Evolutionary conservation across 2,797 vertebrate species (phyloP), one percentile per base, ranked within the genome.

Genomic region (Anomalospiza imberbis): DNA sequence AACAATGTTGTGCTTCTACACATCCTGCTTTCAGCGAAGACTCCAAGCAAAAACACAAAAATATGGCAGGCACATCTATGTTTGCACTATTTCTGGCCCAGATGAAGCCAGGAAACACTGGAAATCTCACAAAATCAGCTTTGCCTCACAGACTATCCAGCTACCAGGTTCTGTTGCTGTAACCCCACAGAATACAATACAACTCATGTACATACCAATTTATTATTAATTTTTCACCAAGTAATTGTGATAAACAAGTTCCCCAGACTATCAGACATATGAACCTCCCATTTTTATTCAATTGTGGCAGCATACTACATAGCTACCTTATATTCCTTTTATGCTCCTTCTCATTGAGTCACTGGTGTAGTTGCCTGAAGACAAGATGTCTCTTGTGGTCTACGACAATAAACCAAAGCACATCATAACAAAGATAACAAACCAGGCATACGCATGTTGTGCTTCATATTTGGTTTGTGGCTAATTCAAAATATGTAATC

Each of bases 1-100:
- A 97, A 94, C 91, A 84, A 86, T 92, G 82, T 44, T 92, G 42
- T 88, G 40, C 31, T 93, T 94, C 94, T 93, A 78, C 91, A 95
- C 79, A 94, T 95, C 92, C 95, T 95, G 93, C 92, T 92, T 92
- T 88, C 85, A 89, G 82, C 0, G 0, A 88, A 85, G 82, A 36
- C 70, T 95, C 89, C 68, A 88, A 91, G 78, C 54, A 94, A 78
- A 65, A 94, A 75, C 40, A 94, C 62, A 89, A 94, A 94, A 94
- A 80, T 61, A 92, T 72, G 78, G 94, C 93, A 96, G 58, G 50
- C 73, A 85, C 73, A 55, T 80, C 54, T 32, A 19, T 81, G 55
- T 91, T 95, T 94, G 94, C 94, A 76, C 81, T 91, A 34, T 48
- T 95, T 86, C 82, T 95, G 91, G 82, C 72, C 74, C 62, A 83